Percentiles rank a stretch among this genome's conserved stretches.
These are phyloP conservation scores for Hippocampus barbouri DNA, from an alignment of 2,113 vertebrate species.

Conservation along the genomic window DNA sequence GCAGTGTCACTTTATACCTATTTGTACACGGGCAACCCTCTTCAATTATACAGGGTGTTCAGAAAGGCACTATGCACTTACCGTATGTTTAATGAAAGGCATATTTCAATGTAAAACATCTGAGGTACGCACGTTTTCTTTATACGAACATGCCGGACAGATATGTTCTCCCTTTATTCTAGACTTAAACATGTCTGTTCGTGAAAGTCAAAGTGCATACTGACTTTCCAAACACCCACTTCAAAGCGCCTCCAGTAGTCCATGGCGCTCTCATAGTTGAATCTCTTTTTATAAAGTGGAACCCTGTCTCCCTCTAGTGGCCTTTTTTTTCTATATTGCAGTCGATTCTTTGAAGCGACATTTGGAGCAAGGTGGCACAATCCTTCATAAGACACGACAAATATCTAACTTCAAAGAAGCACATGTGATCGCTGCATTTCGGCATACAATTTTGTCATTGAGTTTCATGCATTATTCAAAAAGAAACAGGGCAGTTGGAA, in stretches of 20 bases:
- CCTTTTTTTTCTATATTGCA: conserved; percentile 10
- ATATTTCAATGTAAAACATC: neutral
- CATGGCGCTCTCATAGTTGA: neutral
- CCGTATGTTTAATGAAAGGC: neutral
- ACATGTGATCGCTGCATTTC: too few relatives aligned
- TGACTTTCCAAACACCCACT: neutral
- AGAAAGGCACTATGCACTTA: neutral
- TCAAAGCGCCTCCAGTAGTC: neutral
- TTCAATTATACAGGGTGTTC: neutral
- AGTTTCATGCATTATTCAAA: neutral
- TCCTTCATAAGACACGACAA: too few relatives aligned
- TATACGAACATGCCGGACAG: neutral
- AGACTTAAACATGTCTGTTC: neutral
- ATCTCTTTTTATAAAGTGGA: neutral
- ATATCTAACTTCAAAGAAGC: too few relatives aligned
- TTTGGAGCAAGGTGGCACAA: neutral
- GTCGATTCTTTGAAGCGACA: neutral
- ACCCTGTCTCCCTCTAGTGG: conserved; percentile 55
- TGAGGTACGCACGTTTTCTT: neutral
- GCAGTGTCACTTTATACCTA: neutral
- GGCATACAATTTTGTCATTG: too few relatives aligned
- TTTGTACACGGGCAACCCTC: neutral
- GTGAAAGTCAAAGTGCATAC: neutral
- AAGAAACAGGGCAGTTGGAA: neutral
- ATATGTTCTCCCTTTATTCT: neutral